These are phyloP conservation scores for Acrocephalus arundinaceus DNA, from an alignment of 2,113 vertebrate genomes.

Conservation along the genomic window DNA sequence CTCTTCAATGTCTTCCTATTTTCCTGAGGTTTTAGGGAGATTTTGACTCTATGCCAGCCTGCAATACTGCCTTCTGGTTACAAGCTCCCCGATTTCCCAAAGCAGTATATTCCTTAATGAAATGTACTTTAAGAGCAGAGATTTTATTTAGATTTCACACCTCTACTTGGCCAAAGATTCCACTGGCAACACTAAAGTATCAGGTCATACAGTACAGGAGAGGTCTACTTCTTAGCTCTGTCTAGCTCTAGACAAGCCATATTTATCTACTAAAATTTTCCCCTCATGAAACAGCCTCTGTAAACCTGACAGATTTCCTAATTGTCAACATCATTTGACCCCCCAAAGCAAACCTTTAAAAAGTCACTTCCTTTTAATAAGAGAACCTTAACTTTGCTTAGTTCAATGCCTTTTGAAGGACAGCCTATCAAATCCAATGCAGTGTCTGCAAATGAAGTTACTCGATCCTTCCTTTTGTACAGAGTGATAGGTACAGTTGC, in stretches of 20 bases:
- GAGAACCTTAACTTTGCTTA: background rate
- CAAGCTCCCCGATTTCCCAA: background rate
- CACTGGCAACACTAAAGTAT: background rate
- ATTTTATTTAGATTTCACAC: background rate
- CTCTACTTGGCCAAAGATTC: background rate
- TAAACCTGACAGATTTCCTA: background rate
- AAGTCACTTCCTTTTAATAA: background rate
- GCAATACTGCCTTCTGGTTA: background rate
- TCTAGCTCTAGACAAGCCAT: background rate
- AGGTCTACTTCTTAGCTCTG: background rate
- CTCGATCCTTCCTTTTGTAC: background rate
- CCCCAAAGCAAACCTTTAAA: background rate
- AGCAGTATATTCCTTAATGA: background rate
- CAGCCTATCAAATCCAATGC: background rate
- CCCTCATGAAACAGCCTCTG: background rate
- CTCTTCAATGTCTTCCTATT: background rate
- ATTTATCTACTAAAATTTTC: background rate
- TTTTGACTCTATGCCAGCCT: background rate
- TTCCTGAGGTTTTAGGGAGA: background rate
- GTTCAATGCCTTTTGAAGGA: background rate
- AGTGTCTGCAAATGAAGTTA: background rate
- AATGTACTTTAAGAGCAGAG: background rate
- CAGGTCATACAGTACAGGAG: background rate
- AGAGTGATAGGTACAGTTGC: background rate
- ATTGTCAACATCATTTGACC: background rate